Percentiles rank a stretch among this genome's conserved stretches.
Evolutionary conservation across 2,113 vertebrate genomes (phyloP).

Genomic region (Rhynchomys soricoides): DNA sequence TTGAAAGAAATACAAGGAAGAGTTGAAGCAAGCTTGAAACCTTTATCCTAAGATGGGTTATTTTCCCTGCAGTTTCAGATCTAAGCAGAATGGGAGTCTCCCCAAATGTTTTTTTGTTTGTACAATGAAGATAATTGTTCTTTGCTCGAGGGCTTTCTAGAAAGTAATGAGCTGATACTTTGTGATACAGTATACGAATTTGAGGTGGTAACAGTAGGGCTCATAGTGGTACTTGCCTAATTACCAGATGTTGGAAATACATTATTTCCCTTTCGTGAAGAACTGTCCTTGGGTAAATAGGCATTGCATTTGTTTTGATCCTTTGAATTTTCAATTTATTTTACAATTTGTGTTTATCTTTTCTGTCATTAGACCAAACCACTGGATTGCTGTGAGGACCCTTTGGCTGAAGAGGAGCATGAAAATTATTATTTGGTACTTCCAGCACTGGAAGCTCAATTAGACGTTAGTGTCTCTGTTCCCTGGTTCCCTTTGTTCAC

Average conservation of each 20-base stretch:
- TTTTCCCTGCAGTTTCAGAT: not conserved
- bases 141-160: constrained; percentile 1
- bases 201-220: constrained; percentile 24
- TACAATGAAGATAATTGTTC: constrained; percentile 24
- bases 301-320: constrained; percentile 30
- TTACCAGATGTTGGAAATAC: constrained; percentile 33
- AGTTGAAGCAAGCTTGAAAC: constrained; percentile 47
- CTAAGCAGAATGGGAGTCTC: not conserved
- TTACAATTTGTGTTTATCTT: constrained; percentile 42
- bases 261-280: constrained; percentile 44
- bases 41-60: constrained; percentile 38
- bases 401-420: constrained; percentile 75
- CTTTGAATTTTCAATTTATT: constrained; percentile 39
- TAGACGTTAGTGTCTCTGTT: constrained; percentile 88
- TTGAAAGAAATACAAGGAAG: not conserved
- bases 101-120: not conserved
- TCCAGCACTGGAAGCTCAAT: constrained; percentile 90
- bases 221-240: constrained; percentile 31
- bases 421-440: constrained; percentile 89
- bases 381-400: constrained; percentile 51
- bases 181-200: constrained; percentile 11
- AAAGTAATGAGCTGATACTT: constrained; percentile 25
- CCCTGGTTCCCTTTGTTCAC: not conserved
- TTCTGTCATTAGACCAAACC: constrained; percentile 74
- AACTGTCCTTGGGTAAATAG: constrained; percentile 24